Evolutionary conservation across 2,797 vertebrate genomes (phyloP).

Genomic region (Silurus lanzhouensis): DNA sequence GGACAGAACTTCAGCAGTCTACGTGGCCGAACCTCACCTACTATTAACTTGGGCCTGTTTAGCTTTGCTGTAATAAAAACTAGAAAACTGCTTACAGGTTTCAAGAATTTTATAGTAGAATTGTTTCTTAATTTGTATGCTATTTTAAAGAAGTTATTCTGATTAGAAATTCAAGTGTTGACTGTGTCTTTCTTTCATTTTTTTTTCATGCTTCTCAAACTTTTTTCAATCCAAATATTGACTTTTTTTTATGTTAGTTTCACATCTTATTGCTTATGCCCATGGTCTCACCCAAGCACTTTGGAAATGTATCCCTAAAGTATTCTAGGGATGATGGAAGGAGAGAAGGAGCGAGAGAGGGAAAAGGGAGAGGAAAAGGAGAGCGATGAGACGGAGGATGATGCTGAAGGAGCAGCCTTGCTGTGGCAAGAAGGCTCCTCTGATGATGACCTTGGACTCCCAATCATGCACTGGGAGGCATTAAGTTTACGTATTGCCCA

Average conservation of each 20-base stretch:
- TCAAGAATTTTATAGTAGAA: neutral
- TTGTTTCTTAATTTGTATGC: neutral
- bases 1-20: slow-evolving; percentile 10
- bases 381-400: slow-evolving; percentile 71
- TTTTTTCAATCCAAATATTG: neutral
- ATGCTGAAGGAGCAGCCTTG: slow-evolving; percentile 68
- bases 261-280: neutral
- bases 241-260: neutral
- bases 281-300: neutral
- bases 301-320: neutral
- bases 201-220: neutral
- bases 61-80: neutral
- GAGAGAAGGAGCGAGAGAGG: slow-evolving; percentile 71
- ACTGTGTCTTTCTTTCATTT: neutral
- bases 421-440: slow-evolving; percentile 71
- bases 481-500: slow-evolving; percentile 77
- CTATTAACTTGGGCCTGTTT: slow-evolving; percentile 1
- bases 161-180: neutral
- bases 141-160: neutral
- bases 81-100: neutral
- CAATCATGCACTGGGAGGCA: slow-evolving; percentile 84
- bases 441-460: slow-evolving; percentile 72
- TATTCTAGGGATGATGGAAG: slow-evolving; percentile 65
- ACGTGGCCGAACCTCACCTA: slow-evolving; percentile 32
- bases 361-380: slow-evolving; percentile 75